Conservation (phyloP, 2,113 vertebrate species). For the Corynorhinus townsendii region DNA sequence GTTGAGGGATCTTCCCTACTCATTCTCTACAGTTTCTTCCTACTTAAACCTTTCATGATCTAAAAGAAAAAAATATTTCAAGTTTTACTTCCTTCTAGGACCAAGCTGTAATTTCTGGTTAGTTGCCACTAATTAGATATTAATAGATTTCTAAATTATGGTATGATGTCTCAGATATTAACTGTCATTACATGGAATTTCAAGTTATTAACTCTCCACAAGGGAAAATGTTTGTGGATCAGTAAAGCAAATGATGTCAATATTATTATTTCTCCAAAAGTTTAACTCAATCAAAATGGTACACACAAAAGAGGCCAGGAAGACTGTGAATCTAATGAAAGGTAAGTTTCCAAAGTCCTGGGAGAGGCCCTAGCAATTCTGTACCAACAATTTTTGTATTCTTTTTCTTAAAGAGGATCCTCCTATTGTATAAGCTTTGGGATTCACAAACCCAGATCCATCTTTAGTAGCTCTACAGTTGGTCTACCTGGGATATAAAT, state of each 20-base stretch:
- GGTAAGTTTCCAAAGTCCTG: background rate
- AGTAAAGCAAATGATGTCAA: background rate
- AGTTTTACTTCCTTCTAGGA: background rate
- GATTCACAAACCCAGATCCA: background rate
- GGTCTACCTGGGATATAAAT: background rate
- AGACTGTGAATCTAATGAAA: background rate
- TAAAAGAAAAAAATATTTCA: background rate
- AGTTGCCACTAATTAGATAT: background rate
- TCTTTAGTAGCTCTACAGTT: background rate
- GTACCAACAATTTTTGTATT: background rate
- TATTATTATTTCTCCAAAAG: background rate
- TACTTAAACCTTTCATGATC: background rate
- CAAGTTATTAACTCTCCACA: background rate
- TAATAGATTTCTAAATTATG: slow-evolving; percentile 1
- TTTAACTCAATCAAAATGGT: background rate
- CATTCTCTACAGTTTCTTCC: background rate
- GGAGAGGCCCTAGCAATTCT: background rate
- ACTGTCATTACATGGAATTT: background rate
- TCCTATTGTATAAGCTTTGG: background rate
- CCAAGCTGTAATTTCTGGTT: background rate
- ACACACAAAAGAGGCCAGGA: background rate
- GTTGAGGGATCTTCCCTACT: background rate
- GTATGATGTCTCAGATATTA: background rate
- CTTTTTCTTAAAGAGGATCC: background rate
- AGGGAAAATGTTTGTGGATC: background rate